These are phyloP conservation scores for Schmidtea mediterranea DNA, from an alignment of 1,140 invertebrate genomes.

Conservation along the genomic window DNA sequence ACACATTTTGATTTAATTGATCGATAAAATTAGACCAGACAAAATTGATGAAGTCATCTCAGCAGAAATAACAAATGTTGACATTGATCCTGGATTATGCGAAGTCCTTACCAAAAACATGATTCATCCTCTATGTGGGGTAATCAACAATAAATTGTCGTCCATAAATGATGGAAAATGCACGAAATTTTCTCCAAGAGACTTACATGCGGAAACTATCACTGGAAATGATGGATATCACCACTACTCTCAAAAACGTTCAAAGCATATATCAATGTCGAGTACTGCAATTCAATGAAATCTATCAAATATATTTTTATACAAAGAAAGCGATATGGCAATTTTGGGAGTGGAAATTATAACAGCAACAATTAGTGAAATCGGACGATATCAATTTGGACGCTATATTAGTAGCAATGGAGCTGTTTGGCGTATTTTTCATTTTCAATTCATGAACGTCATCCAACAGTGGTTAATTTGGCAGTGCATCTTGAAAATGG, in stretches of 20 bases:
- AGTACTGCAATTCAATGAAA: constrained; percentile 9
- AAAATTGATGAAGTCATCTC: too few relatives aligned
- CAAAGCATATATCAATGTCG: constrained; percentile 9
- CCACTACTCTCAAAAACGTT: background rate
- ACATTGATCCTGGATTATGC: too few relatives aligned
- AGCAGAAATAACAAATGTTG: too few relatives aligned
- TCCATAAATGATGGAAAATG: too few relatives aligned
- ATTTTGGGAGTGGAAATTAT: background rate
- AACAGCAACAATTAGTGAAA: constrained; percentile 6
- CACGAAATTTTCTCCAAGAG: too few relatives aligned
- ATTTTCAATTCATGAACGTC: constrained; percentile 5
- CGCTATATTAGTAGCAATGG: constrained; percentile 8
- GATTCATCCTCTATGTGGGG: too few relatives aligned
- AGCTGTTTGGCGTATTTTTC: constrained; percentile 1
- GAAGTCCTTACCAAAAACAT: too few relatives aligned
- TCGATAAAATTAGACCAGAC: too few relatives aligned
- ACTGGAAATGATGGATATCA: too few relatives aligned
- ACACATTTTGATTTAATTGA: too few relatives aligned
- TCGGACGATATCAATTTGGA: constrained; percentile 8
- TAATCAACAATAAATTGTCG: too few relatives aligned
- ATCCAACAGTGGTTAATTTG: constrained; percentile 17
- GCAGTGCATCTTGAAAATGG: constrained; percentile 27
- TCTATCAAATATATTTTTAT: constrained; percentile 17
- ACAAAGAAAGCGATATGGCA: constrained; percentile 13
- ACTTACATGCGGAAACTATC: too few relatives aligned